Conservation (phyloP, 2,888 invertebrate species). For the Stomorhina lunata region DNA sequence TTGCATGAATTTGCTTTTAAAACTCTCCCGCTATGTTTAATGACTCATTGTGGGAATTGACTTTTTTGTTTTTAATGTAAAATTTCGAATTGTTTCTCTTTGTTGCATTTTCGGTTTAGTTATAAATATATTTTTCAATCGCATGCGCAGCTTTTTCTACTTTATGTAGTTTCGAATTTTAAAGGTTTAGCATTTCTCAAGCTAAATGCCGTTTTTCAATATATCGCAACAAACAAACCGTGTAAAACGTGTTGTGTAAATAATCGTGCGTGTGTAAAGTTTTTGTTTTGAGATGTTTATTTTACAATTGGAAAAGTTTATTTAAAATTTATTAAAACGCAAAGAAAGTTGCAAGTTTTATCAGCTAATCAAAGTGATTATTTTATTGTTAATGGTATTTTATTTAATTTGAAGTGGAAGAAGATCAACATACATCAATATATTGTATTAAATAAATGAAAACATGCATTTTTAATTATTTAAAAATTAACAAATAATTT, state of each 20-base stretch:
- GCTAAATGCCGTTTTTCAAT: slow-evolving; percentile 49
- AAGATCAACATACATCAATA: slow-evolving; percentile 5
- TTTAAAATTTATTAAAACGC: slow-evolving; percentile 21
- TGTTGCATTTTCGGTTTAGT: neutral
- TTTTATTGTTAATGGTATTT: slow-evolving; percentile 23
- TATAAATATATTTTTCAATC: slow-evolving; percentile 35
- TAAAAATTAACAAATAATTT: neutral
- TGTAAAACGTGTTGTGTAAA: slow-evolving; percentile 56
- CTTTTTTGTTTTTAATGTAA: slow-evolving; percentile 15
- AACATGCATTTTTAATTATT: neutral
- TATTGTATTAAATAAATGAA: neutral
- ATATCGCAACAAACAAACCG: slow-evolving; percentile 41
- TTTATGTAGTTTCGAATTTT: neutral
- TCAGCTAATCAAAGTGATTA: slow-evolving; percentile 45
- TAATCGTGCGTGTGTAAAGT: slow-evolving; percentile 55
- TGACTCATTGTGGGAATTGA: slow-evolving; percentile 41
- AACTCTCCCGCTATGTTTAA: slow-evolving; percentile 63
- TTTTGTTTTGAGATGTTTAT: slow-evolving; percentile 31
- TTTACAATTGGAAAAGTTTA: slow-evolving; percentile 11
- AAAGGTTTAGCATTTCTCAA: slow-evolving; percentile 37
- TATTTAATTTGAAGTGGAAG: slow-evolving; percentile 12
- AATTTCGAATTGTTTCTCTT: neutral
- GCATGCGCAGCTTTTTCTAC: slow-evolving; percentile 57
- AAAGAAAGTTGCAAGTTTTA: slow-evolving; percentile 52
- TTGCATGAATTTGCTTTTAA: slow-evolving; percentile 10